phyloP scores from a whole-genome alignment of 2,797 vertebrate genomes.

The Rhinoraja longicauda region DNA sequence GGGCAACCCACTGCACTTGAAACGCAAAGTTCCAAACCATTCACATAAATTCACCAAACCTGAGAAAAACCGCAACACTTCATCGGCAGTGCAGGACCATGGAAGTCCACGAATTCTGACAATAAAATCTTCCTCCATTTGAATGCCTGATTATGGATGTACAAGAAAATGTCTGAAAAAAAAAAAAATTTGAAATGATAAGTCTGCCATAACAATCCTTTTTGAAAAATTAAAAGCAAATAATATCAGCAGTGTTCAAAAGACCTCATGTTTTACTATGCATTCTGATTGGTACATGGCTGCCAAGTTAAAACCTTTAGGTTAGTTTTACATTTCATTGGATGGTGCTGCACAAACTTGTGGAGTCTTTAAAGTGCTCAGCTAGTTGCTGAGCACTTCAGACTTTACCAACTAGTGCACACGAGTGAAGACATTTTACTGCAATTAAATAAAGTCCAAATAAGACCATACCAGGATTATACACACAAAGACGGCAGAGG shows the following conservation, averaged over 20 bases:
- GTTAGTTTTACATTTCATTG: neutral
- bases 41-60: conserved; percentile 49
- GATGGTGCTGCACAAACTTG: no score
- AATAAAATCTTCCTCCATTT: conserved; percentile 65
- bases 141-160: neutral
- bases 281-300: neutral
- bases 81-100: conserved; percentile 73
- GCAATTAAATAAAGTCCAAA: no score
- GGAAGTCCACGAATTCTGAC: conserved; percentile 74
- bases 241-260: no score
- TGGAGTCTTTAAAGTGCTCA: no score
- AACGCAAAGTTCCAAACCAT: neutral
- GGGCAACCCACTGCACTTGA: neutral
- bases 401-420: no score
- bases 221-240: neutral
- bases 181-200: neutral
- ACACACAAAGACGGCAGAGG: no score
- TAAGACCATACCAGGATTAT: no score
- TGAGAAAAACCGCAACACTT: conserved; percentile 73
- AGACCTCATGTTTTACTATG: neutral
- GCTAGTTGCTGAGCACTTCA: no score
- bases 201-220: neutral
- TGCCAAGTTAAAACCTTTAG: neutral
- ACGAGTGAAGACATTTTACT: no score
- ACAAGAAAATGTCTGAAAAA: neutral